Conservation (phyloP, 2,888 invertebrate species). For the Coelogynopora nodosa region DNA sequence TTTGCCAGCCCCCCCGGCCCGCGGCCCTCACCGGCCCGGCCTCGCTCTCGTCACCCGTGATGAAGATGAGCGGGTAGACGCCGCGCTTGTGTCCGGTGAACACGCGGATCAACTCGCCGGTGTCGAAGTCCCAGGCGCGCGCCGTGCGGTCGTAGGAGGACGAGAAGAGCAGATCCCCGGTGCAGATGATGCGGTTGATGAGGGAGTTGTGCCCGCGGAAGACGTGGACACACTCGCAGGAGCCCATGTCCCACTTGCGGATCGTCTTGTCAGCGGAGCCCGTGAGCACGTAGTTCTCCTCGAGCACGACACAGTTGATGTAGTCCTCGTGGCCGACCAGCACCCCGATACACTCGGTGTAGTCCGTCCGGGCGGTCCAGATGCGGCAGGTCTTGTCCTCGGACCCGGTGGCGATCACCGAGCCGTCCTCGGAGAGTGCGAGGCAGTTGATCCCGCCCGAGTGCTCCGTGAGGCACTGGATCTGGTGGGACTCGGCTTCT, state of each 20-base stretch:
- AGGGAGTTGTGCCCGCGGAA: constrained; percentile 62
- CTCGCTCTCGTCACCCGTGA: constrained; percentile 61
- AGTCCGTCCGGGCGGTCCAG: constrained; percentile 63
- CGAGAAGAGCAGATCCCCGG: constrained; percentile 61
- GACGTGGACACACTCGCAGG: constrained; percentile 62
- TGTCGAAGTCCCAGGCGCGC: constrained; percentile 64
- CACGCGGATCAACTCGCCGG: constrained; percentile 60
- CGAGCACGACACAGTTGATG: constrained; percentile 63
- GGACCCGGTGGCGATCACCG: constrained; percentile 63
- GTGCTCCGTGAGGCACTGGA: constrained; percentile 60
- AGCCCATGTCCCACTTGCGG: constrained; percentile 64
- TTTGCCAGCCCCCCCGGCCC: constrained; percentile 44
- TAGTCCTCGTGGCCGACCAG: constrained; percentile 63
- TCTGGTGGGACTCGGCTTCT: constrained; percentile 50
- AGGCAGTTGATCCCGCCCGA: constrained; percentile 64
- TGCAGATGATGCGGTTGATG: constrained; percentile 63
- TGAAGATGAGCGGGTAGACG: constrained; percentile 64
- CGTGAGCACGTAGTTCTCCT: constrained; percentile 63
- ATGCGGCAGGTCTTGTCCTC: constrained; percentile 63
- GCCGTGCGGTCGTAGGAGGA: constrained; percentile 60
- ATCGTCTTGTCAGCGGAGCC: constrained; percentile 64
- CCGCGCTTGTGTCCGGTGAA: constrained; percentile 63
- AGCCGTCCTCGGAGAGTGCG: constrained; percentile 63
- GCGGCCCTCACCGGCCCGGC: no score
- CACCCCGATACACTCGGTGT: constrained; percentile 63